Evolutionary conservation across 2,797 vertebrate species (phyloP).

Genomic region (Australoheros facetus): DNA sequence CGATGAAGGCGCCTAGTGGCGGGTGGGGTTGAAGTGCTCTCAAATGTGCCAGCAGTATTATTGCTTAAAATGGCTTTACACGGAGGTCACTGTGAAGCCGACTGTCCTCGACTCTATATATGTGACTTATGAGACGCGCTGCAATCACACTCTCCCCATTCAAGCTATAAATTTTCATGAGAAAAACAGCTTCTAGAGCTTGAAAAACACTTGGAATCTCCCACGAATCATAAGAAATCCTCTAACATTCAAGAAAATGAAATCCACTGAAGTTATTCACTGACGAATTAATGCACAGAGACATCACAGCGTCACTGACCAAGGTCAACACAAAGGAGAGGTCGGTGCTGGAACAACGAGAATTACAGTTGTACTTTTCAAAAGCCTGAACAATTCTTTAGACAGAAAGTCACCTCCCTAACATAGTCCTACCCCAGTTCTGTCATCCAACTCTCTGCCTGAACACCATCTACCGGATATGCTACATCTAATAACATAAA

Average conservation of each 20-base stretch:
- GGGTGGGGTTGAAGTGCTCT: slow-evolving; percentile 44
- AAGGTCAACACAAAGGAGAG: slow-evolving; percentile 47
- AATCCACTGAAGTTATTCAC: slow-evolving; percentile 43
- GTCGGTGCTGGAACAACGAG: slow-evolving; percentile 1
- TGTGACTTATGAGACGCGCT: slow-evolving; percentile 15
- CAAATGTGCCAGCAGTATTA: slow-evolving; percentile 33
- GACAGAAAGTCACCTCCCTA: slow-evolving; percentile 45
- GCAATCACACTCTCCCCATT: background rate
- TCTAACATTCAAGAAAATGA: slow-evolving; percentile 30
- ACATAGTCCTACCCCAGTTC: slow-evolving; percentile 68
- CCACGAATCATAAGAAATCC: slow-evolving; percentile 12
- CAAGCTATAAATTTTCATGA: background rate
- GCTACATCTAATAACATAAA: slow-evolving; percentile 66
- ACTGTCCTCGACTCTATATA: background rate
- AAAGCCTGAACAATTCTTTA: slow-evolving; percentile 38
- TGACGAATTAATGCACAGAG: slow-evolving; percentile 48
- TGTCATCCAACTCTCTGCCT: slow-evolving; percentile 53
- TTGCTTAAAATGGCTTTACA: slow-evolving; percentile 30
- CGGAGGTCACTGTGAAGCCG: slow-evolving; percentile 42
- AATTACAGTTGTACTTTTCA: slow-evolving; percentile 19
- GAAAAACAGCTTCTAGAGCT: background rate
- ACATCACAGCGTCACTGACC: slow-evolving; percentile 45
- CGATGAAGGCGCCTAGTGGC: slow-evolving; percentile 15
- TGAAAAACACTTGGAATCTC: slow-evolving; percentile 2
- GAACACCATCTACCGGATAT: slow-evolving; percentile 31